Conservation (phyloP, 2,888 invertebrate genomes). For the Sinodicranocentrus sp. region DNA sequence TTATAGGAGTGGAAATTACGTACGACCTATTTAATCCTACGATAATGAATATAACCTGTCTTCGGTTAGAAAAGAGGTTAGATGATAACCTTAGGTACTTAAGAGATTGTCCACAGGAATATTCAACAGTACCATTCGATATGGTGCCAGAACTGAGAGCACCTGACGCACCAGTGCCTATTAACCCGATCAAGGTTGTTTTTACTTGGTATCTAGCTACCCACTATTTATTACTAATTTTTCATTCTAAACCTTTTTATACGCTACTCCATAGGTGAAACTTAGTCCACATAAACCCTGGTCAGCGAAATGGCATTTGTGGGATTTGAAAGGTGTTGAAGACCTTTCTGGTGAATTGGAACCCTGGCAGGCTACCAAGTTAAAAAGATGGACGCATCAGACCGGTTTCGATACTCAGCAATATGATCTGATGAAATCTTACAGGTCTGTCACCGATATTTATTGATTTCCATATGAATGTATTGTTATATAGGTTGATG, state of each 20-base stretch:
- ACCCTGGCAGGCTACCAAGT: constrained; percentile 75
- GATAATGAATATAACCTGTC: constrained; percentile 91
- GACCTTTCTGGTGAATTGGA: constrained; percentile 78
- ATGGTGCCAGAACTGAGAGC: constrained; percentile 91
- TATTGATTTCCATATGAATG: too few relatives aligned
- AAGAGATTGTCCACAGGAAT: constrained; percentile 92
- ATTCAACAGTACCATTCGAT: constrained; percentile 94
- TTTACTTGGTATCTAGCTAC: too few relatives aligned
- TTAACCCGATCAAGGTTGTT: constrained; percentile 86
- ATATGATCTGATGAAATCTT: constrained; percentile 95
- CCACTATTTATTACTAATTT: too few relatives aligned
- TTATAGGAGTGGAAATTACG: constrained; percentile 83
- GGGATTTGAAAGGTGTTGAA: constrained; percentile 86
- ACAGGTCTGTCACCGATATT: constrained; percentile 82
- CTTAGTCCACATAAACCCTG: constrained; percentile 88
- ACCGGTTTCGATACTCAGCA: constrained; percentile 87
- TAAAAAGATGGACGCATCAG: constrained; percentile 78
- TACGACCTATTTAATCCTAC: constrained; percentile 97
- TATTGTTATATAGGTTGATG: too few relatives aligned
- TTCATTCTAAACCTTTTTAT: background rate
- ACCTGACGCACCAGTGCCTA: constrained; percentile 87
- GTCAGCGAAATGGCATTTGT: constrained; percentile 92
- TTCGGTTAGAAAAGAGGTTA: constrained; percentile 94
- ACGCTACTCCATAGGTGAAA: constrained; percentile 79
- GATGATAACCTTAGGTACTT: constrained; percentile 94